Evolutionary conservation across 2,888 invertebrate genomes (phyloP).

Genomic region (Leucozona laternaria): DNA sequence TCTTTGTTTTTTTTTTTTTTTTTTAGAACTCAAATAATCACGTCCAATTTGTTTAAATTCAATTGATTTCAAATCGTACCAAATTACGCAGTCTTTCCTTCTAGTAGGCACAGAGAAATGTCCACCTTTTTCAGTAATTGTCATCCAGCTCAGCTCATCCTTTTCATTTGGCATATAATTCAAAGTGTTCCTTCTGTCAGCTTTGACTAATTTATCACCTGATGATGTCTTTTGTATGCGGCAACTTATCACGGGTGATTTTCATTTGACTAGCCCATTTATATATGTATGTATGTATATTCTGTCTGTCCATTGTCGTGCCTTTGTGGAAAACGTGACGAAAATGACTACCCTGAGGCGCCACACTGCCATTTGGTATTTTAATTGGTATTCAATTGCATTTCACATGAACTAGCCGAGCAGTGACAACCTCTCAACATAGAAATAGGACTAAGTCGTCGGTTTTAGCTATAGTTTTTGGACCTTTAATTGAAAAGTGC

Average conservation of each 20-base stretch:
- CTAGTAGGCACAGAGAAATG: not conserved
- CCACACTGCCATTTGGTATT: conserved; percentile 36
- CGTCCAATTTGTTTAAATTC: conserved; percentile 5
- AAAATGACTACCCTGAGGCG: conserved; percentile 70
- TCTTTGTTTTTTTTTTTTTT: not conserved
- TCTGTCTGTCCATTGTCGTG: conserved; percentile 2
- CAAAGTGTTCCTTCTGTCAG: conserved; percentile 60
- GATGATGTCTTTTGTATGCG: conserved; percentile 20
- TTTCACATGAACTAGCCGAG: conserved; percentile 26
- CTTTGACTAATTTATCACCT: conserved; percentile 72
- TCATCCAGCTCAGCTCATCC: conserved; percentile 13
- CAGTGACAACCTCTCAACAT: conserved; percentile 18
- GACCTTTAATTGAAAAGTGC: conserved; percentile 66
- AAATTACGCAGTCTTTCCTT: not conserved
- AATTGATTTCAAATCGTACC: not conserved
- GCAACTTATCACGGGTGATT: conserved; percentile 64
- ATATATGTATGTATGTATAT: not conserved
- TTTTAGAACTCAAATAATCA: not conserved
- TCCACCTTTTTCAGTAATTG: not conserved
- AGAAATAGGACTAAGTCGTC: conserved; percentile 3
- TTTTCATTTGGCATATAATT: conserved; percentile 38
- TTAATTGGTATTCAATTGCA: conserved; percentile 48
- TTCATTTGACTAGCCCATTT: conserved; percentile 66
- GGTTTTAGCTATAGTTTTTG: conserved; percentile 21
- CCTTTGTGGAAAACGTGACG: conserved; percentile 62